phyloP scores from a whole-genome alignment of 2,797 vertebrate species.

The Mycteria americana region DNA sequence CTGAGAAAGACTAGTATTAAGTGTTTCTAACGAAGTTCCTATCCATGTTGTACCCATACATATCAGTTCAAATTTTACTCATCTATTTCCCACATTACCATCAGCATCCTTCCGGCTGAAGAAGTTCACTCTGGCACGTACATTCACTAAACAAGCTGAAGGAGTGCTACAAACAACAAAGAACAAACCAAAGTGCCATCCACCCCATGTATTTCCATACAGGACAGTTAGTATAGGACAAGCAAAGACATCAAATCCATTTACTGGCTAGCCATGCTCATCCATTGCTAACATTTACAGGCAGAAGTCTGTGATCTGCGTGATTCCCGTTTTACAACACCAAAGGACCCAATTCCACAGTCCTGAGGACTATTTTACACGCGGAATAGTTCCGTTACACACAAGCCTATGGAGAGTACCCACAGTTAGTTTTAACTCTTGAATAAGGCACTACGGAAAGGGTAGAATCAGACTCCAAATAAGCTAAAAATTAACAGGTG shows the following conservation, averaged over 20 bases:
- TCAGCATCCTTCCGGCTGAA: not conserved
- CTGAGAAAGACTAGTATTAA: not conserved
- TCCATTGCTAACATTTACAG: not conserved
- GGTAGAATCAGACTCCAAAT: not conserved
- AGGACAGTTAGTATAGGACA: not conserved
- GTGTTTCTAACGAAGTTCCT: not conserved
- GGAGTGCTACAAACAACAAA: not conserved
- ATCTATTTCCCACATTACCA: not conserved
- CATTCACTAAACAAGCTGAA: not conserved
- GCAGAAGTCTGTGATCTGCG: not conserved
- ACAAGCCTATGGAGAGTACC: not conserved
- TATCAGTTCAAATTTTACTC: not conserved
- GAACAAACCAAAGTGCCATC: not conserved
- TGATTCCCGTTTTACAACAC: not conserved
- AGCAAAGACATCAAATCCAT: not conserved
- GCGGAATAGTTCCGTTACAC: not conserved
- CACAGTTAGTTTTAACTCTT: not conserved
- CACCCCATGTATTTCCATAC: not conserved
- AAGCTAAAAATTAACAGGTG: not conserved
- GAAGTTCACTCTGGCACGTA: not conserved
- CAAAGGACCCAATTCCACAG: not conserved
- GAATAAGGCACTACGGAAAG: not conserved
- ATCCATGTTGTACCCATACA: fast-evolving
- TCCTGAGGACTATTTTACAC: not conserved
- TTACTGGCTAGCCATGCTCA: not conserved